Percentiles rank a stretch among this genome's conserved stretches.
Evolutionary conservation across 2,113 vertebrate genomes (phyloP).

Genomic region (Grammomys dolichurus): DNA sequence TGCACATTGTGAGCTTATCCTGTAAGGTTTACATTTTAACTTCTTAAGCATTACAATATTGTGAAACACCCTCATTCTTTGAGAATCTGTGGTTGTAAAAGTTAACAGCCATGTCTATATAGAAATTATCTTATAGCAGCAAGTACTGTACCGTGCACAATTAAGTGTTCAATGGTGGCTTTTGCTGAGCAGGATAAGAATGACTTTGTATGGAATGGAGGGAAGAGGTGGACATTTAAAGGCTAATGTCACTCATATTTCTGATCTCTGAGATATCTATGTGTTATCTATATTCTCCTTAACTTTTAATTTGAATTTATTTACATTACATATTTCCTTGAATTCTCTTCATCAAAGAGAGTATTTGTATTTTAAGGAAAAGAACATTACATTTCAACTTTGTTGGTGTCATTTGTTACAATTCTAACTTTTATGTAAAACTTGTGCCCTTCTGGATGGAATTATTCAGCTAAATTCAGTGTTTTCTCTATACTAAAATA

Average conservation of each 20-base stretch:
- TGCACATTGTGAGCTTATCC: not conserved
- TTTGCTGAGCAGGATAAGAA: not conserved
- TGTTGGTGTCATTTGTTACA: not conserved
- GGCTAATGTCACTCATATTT: not conserved
- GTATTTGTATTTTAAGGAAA: not conserved
- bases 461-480: constrained; percentile 28
- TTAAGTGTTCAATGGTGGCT: not conserved
- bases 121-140: not conserved
- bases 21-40: not conserved
- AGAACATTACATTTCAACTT: not conserved
- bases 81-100: not conserved
- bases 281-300: not conserved
- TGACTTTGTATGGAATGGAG: not conserved
- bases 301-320: constrained; percentile 31
- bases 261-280: not conserved
- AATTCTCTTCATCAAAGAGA: not conserved
- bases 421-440: not conserved
- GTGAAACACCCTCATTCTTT: not conserved
- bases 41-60: not conserved
- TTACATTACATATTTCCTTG: not conserved
- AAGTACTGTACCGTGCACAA: not conserved
- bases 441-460: not conserved
- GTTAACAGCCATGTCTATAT: not conserved
- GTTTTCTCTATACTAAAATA: not conserved
- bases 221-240: not conserved